These are phyloP conservation scores for Tetranychus cinnabarinus DNA, from an alignment of 1,140 invertebrate species.

Conservation along the genomic window DNA sequence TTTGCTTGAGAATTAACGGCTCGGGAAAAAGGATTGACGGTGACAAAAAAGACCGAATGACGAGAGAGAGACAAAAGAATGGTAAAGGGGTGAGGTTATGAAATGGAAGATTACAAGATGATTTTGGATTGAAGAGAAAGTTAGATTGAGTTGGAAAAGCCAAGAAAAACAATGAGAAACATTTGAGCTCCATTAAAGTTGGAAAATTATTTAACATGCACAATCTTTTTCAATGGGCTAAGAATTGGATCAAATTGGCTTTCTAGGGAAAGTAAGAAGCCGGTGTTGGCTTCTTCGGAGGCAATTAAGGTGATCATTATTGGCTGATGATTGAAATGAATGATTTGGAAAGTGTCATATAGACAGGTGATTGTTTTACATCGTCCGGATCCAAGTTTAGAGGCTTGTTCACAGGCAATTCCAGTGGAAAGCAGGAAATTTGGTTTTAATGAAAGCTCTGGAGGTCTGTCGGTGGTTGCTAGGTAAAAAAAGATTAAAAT, in stretches of 20 bases:
- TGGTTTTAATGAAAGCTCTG: slow-evolving; percentile 1
- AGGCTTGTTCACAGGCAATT: slow-evolving; percentile 5
- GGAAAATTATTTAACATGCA: not conserved
- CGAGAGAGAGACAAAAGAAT: too few relatives aligned
- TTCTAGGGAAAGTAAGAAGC: slow-evolving; percentile 6
- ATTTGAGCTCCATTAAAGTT: not conserved
- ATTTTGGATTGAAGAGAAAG: not conserved
- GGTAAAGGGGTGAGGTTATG: too few relatives aligned
- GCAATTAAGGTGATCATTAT: slow-evolving; percentile 8
- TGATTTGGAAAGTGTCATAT: slow-evolving; percentile 10
- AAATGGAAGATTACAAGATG: too few relatives aligned
- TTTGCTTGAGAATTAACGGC: too few relatives aligned
- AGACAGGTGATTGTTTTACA: slow-evolving; percentile 4
- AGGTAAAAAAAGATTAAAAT: not conserved
- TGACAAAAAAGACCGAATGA: too few relatives aligned
- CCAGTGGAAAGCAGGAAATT: not conserved
- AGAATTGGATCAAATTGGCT: slow-evolving; percentile 7
- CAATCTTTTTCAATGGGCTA: not conserved
- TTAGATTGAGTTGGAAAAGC: not conserved
- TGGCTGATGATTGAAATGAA: slow-evolving; percentile 8
- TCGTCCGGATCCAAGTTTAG: slow-evolving; percentile 5
- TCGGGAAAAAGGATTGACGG: too few relatives aligned
- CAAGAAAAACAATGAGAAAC: not conserved
- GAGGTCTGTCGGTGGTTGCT: slow-evolving; percentile 1
- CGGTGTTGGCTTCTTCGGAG: slow-evolving; percentile 2